A percentile compares a stretch with the other conserved stretches of the same genome.
These are phyloP conservation scores for Crioceris asparagi DNA, from an alignment of 2,888 invertebrate genomes.

Conservation along the genomic window DNA sequence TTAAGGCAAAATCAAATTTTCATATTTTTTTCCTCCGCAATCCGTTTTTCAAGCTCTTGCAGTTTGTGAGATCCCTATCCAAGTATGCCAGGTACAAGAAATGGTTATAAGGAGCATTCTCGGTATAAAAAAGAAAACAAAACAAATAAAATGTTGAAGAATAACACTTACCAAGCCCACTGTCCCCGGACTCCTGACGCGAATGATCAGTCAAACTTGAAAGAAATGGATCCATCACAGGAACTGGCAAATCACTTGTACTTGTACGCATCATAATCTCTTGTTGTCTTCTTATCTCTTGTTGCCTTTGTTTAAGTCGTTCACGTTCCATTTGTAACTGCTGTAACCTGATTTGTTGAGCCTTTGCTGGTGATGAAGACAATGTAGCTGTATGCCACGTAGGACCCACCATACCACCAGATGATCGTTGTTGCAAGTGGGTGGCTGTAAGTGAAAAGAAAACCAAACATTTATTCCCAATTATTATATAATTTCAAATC, in stretches of 20 bases:
- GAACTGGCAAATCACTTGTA: slow-evolving; percentile 51
- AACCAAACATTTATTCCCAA: too few species aligned
- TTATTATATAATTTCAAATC: too few species aligned
- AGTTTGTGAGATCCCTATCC: too few species aligned
- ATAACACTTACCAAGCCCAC: slow-evolving; percentile 61
- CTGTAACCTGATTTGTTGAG: slow-evolving; percentile 68
- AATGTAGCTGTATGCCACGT: slow-evolving; percentile 36
- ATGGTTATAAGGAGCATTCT: too few species aligned
- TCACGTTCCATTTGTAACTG: slow-evolving; percentile 82
- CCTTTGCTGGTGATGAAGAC: slow-evolving; percentile 52
- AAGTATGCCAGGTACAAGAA: too few species aligned
- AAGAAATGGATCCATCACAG: slow-evolving; percentile 65
- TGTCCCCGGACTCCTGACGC: slow-evolving; percentile 89
- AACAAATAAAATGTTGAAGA: neutral
- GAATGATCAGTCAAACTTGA: slow-evolving; percentile 79
- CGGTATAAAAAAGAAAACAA: too few species aligned
- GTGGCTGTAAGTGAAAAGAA: slow-evolving; percentile 38
- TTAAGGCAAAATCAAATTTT: too few species aligned
- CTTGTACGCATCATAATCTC: slow-evolving; percentile 64
- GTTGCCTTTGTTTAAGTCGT: slow-evolving; percentile 76
- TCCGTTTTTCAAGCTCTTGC: too few species aligned
- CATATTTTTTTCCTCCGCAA: too few species aligned
- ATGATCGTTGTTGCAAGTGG: slow-evolving; percentile 41
- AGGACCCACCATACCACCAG: slow-evolving; percentile 22
- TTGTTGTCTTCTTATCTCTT: slow-evolving; percentile 81